These are phyloP conservation scores for Eilema griseolum DNA, from an alignment of 2,888 invertebrate genomes.

Conservation along the genomic window DNA sequence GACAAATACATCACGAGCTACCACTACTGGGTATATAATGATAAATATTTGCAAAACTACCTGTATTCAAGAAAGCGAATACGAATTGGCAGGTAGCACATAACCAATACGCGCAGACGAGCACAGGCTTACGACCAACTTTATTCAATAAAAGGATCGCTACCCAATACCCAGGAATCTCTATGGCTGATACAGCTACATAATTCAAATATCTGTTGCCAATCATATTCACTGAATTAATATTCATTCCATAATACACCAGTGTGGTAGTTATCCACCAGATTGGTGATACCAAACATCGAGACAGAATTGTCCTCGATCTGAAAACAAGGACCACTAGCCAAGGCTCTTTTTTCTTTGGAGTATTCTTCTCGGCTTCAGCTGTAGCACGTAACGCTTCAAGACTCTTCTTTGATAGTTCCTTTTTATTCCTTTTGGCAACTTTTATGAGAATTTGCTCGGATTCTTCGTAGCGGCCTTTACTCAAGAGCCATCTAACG, in stretches of 20 bases:
- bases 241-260: constrained; percentile 90
- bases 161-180: constrained; percentile 91
- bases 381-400: constrained; percentile 71
- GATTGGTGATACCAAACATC: constrained; percentile 80
- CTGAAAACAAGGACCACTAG: constrained; percentile 67
- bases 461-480: constrained; percentile 89
- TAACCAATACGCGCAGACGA: constrained; percentile 87
- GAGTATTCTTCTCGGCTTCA: constrained; percentile 67
- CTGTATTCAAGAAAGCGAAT: constrained; percentile 87
- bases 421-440: constrained; percentile 87
- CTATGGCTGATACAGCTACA: constrained; percentile 88
- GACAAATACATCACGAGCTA: not conserved
- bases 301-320: constrained; percentile 64
- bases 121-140: constrained; percentile 88
- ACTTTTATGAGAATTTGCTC: constrained; percentile 88
- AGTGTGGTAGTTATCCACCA: constrained; percentile 91
- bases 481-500: constrained; percentile 92
- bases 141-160: constrained; percentile 88
- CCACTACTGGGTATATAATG: no score
- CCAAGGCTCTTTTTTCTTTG: constrained; percentile 72
- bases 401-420: constrained; percentile 85
- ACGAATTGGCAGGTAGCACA: constrained; percentile 88
- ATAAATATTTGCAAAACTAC: constrained; percentile 64
- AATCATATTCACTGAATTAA: constrained; percentile 89
- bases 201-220: constrained; percentile 90